A percentile compares a stretch with the other conserved stretches of the same genome.
Evolutionary conservation across 2,113 vertebrate species (phyloP).

Genomic region (Polypterus senegalus): DNA sequence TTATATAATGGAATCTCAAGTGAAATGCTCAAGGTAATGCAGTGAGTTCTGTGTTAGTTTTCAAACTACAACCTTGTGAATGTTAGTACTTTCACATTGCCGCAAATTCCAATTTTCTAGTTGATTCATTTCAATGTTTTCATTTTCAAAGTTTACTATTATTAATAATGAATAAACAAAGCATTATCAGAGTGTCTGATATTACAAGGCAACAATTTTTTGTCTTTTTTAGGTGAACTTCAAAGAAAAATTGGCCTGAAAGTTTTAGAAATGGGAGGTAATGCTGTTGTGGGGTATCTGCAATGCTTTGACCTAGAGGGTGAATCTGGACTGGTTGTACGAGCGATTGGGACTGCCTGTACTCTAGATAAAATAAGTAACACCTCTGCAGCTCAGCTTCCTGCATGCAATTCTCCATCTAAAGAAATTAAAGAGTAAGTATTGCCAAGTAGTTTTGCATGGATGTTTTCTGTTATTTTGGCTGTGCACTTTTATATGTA

Average conservation of each 20-base stretch:
- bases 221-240: slow-evolving; percentile 66
- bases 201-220: too few species aligned
- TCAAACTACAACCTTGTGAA: too few species aligned
- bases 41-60: too few species aligned
- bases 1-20: too few species aligned
- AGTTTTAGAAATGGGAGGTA: slow-evolving; percentile 95
- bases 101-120: too few species aligned
- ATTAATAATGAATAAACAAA: too few species aligned
- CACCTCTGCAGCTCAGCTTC: slow-evolving; percentile 51
- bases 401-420: slow-evolving; percentile 84
- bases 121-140: too few species aligned
- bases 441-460: slow-evolving; percentile 33
- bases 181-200: too few species aligned
- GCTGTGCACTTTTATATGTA: too few species aligned
- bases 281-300: slow-evolving; percentile 91
- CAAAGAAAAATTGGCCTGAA: slow-evolving; percentile 97
- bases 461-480: neutral
- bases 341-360: slow-evolving; percentile 94
- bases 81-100: too few species aligned
- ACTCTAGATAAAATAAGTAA: slow-evolving; percentile 89
- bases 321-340: slow-evolving; percentile 88
- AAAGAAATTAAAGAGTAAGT: slow-evolving; percentile 98
- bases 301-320: slow-evolving; percentile 98
- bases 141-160: too few species aligned
- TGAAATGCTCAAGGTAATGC: too few species aligned